These are phyloP conservation scores for Dolichotis patagonum DNA, from an alignment of 2,113 vertebrate genomes.

Conservation along the genomic window DNA sequence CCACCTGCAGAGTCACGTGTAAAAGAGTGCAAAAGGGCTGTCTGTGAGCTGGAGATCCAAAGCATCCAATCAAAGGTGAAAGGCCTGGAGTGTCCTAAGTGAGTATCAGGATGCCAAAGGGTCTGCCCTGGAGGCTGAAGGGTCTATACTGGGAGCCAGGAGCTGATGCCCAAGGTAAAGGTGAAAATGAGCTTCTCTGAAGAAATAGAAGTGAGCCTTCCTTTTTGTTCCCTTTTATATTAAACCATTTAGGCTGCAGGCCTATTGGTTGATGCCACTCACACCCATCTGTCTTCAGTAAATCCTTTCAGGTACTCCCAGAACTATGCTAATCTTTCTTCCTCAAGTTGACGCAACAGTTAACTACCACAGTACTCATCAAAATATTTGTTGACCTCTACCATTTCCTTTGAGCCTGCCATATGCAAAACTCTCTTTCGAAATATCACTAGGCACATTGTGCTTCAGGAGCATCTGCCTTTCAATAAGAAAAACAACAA, in stretches of 20 bases:
- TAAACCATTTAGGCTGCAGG: not conserved
- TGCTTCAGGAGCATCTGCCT: not conserved
- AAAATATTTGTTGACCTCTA: slow-evolving; percentile 19
- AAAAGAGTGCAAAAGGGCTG: not conserved
- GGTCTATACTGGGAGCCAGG: not conserved
- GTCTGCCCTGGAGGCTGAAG: not conserved
- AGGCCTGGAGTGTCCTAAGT: not conserved
- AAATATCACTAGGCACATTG: not conserved
- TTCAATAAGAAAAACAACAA: slow-evolving; percentile 46
- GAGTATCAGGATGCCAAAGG: not conserved
- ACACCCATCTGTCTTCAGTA: not conserved
- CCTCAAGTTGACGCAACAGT: not conserved
- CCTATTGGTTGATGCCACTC: not conserved
- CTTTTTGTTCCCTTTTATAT: not conserved
- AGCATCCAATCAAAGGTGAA: not conserved
- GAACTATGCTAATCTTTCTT: not conserved
- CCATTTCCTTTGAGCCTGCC: slow-evolving; percentile 44
- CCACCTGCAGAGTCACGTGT: not conserved
- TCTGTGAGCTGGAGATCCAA: not conserved
- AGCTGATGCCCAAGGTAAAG: not conserved
- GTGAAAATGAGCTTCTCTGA: not conserved
- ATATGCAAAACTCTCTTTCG: slow-evolving; percentile 46
- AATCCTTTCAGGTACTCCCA: not conserved
- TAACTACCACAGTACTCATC: slow-evolving; percentile 11
- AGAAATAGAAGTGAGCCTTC: not conserved